Conservation (phyloP, 2,797 vertebrate genomes). For the Pyrocephalus nanus region DNA sequence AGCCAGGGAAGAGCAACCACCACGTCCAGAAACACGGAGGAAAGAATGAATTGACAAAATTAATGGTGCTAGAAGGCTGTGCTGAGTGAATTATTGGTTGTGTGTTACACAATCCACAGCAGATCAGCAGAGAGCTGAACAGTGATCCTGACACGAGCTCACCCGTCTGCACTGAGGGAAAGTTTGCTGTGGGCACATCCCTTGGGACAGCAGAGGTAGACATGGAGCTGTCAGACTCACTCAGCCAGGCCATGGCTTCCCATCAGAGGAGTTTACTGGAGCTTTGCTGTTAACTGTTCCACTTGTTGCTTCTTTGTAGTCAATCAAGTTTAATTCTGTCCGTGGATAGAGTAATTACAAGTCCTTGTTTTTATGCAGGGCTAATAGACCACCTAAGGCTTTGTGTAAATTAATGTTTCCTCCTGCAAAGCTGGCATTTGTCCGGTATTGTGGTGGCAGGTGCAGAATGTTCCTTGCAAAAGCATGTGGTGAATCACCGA, state of each 20-base stretch:
- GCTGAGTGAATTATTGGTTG: not conserved
- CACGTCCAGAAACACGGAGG: not conserved
- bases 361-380: slow-evolving; percentile 1
- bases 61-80: not conserved
- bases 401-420: slow-evolving; percentile 49
- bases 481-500: slow-evolving; percentile 18
- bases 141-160: not conserved
- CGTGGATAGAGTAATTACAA: slow-evolving; percentile 23
- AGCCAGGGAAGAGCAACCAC: not conserved
- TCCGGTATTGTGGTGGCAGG: slow-evolving; percentile 31
- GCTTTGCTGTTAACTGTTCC: slow-evolving; percentile 40
- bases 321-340: slow-evolving; percentile 42
- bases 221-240: not conserved
- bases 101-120: not conserved
- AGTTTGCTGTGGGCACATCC: not conserved
- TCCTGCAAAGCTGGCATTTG: slow-evolving; percentile 33
- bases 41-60: not conserved
- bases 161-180: not conserved
- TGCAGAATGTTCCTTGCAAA: slow-evolving; percentile 27
- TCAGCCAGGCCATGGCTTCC: not conserved
- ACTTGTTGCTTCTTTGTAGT: slow-evolving; percentile 19
- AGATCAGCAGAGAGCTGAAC: not conserved
- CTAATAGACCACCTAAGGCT: slow-evolving; percentile 65
- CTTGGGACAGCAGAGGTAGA: not conserved
- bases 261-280: not conserved